phyloP scores from a whole-genome alignment of 2,113 vertebrate species.

The Columba janthina region DNA sequence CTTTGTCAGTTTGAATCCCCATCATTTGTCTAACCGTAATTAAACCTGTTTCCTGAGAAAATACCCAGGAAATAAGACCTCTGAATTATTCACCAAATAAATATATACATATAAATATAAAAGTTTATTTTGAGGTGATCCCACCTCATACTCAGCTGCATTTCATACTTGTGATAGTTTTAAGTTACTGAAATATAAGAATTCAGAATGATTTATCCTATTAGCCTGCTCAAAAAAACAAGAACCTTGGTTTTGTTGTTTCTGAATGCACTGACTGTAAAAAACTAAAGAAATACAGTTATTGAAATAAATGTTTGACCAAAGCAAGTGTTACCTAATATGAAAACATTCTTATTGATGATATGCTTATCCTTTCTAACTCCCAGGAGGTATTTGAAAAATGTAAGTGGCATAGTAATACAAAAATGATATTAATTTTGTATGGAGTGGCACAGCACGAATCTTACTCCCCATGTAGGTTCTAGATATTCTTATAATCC shows the following conservation, averaged over 20 bases:
- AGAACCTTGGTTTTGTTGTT: neutral
- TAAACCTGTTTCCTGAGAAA: neutral
- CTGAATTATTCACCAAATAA: neutral
- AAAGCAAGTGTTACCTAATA: neutral
- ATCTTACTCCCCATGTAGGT: neutral
- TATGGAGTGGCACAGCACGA: neutral
- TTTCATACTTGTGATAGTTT: neutral
- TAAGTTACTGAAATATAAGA: neutral
- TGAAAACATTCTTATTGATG: neutral
- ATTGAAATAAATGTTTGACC: neutral
- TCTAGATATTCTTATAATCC: neutral
- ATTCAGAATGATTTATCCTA: neutral
- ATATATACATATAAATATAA: neutral
- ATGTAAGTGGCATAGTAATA: neutral
- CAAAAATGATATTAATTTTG: slow-evolving; percentile 36
- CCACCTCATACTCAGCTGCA: neutral
- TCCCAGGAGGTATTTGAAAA: slow-evolving; percentile 27
- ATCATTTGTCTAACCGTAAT: neutral
- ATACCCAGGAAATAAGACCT: neutral
- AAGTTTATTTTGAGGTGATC: neutral
- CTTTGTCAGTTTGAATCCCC: neutral
- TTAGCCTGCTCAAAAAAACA: neutral
- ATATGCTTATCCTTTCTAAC: slow-evolving; percentile 18
- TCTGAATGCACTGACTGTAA: neutral
- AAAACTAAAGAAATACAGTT: neutral